phyloP scores from a whole-genome alignment of 2,113 vertebrate genomes.

The Mustela nigripes region DNA sequence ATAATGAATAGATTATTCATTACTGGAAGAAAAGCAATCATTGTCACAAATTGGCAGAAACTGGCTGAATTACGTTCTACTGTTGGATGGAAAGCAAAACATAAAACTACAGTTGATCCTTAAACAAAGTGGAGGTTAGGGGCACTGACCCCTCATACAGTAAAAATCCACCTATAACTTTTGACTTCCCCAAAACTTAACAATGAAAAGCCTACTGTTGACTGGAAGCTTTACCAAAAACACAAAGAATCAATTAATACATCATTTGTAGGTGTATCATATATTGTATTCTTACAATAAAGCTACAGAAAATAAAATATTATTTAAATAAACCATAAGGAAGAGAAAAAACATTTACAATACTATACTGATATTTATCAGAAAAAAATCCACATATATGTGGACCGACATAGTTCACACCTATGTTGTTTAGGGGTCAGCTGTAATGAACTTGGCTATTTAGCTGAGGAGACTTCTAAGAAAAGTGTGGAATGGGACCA shows the following conservation, averaged over 20 bases:
- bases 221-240: neutral
- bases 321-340: neutral
- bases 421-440: neutral
- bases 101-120: neutral
- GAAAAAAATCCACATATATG: neutral
- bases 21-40: neutral
- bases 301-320: neutral
- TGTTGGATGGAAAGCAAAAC: neutral
- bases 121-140: neutral
- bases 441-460: neutral
- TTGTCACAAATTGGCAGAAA: neutral
- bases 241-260: neutral
- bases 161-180: neutral
- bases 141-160: neutral
- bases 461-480: neutral
- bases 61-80: neutral
- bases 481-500: neutral
- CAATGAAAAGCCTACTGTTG: neutral
- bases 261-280: neutral
- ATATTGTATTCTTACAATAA: neutral
- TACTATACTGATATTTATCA: neutral
- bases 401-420: neutral
- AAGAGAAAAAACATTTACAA: neutral
- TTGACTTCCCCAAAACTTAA: neutral
- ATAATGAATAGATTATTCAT: neutral